phyloP scores from a whole-genome alignment of 2,113 vertebrate species.

The Centropus bengalensis region DNA sequence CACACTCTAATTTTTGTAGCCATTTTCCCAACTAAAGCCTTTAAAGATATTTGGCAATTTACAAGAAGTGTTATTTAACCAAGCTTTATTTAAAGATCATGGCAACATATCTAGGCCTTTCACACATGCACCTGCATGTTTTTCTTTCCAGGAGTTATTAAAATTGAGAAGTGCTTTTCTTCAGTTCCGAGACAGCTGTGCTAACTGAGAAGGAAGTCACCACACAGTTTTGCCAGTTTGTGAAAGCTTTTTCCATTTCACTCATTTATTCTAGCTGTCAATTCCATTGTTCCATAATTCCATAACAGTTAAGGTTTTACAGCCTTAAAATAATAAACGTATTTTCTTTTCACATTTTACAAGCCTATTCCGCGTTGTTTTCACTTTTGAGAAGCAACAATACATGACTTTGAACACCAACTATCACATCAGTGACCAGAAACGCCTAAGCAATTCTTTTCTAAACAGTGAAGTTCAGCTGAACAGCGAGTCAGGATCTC shows the following conservation, averaged over 20 bases:
- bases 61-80: not conserved
- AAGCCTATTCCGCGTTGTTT: conserved; percentile 21
- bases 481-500: conserved; percentile 20
- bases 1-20: not conserved
- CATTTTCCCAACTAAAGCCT: not conserved
- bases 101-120: not conserved
- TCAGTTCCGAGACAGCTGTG: not conserved
- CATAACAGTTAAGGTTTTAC: conserved; percentile 50
- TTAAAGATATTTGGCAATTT: not conserved
- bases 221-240: not conserved
- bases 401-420: conserved; percentile 51
- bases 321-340: conserved; percentile 44
- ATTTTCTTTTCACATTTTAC: conserved; percentile 50
- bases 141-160: not conserved
- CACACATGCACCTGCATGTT: not conserved
- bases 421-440: conserved; percentile 51
- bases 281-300: conserved; percentile 40
- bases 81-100: not conserved
- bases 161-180: not conserved
- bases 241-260: conserved; percentile 52
- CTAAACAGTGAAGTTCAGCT: conserved; percentile 13
- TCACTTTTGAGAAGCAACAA: conserved; percentile 56
- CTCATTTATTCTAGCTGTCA: conserved; percentile 62
- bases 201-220: conserved; percentile 4
- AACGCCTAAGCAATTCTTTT: not conserved